Evolutionary conservation across 2,797 vertebrate genomes (phyloP).

Genomic region (Scomberomorus guttatus): DNA sequence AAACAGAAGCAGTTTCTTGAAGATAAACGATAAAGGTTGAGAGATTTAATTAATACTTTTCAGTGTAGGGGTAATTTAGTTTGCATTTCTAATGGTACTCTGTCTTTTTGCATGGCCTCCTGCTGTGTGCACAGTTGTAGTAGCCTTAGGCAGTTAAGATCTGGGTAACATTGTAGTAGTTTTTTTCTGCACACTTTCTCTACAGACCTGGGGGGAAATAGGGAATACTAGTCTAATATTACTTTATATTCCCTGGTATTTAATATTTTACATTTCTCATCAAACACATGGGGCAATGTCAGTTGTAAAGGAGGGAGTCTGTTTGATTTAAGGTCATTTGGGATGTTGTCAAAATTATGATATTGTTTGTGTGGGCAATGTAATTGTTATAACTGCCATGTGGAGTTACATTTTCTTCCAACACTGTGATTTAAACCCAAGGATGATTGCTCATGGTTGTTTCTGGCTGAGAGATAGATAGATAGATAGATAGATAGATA

Average conservation of each 20-base stretch:
- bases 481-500: slow-evolving; percentile 9
- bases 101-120: slow-evolving; percentile 65
- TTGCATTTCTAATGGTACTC: slow-evolving; percentile 73
- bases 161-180: slow-evolving; percentile 50
- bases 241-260: slow-evolving; percentile 44
- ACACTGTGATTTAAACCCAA: slow-evolving; percentile 63
- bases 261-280: slow-evolving; percentile 41
- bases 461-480: slow-evolving; percentile 42
- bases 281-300: slow-evolving; percentile 18
- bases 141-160: slow-evolving; percentile 66
- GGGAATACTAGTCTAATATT: slow-evolving; percentile 56
- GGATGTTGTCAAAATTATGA: slow-evolving; percentile 45
- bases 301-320: slow-evolving; percentile 27
- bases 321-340: slow-evolving; percentile 56
- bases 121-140: slow-evolving; percentile 66
- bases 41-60: slow-evolving; percentile 67
- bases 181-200: slow-evolving; percentile 36
- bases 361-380: slow-evolving; percentile 28
- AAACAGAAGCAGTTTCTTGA: slow-evolving; percentile 30
- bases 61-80: slow-evolving; percentile 57
- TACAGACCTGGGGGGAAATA: slow-evolving; percentile 43
- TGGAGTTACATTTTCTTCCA: slow-evolving; percentile 49
- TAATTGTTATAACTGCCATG: slow-evolving; percentile 55
- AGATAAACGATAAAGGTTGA: slow-evolving; percentile 45
- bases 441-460: slow-evolving; percentile 67